phyloP scores from a whole-genome alignment of 2,113 vertebrate species.

The Sciurus niger region DNA sequence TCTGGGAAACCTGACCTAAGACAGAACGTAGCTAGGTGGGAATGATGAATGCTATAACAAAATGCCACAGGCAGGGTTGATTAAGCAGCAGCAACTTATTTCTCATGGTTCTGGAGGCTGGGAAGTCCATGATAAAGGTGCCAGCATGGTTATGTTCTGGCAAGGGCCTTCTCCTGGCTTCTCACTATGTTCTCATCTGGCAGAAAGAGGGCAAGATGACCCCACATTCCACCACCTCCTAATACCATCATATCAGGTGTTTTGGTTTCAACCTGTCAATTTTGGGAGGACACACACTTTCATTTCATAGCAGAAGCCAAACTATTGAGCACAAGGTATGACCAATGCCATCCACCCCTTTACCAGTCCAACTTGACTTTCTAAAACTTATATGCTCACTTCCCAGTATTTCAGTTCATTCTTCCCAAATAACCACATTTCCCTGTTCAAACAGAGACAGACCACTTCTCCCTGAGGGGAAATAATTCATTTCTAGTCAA shows the following conservation, averaged over 20 bases:
- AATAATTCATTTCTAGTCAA: not conserved
- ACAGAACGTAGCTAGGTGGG: not conserved
- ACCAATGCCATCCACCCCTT: not conserved
- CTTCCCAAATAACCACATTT: not conserved
- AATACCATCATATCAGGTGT: not conserved
- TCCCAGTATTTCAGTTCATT: not conserved
- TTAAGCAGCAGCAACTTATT: too few species aligned
- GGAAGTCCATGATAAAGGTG: too few species aligned
- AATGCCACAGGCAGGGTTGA: not conserved
- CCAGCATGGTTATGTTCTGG: too few species aligned
- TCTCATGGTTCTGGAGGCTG: too few species aligned
- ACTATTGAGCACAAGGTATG: not conserved
- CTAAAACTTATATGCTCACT: not conserved
- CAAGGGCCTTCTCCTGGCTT: too few species aligned
- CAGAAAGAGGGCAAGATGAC: not conserved
- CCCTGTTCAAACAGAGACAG: not conserved
- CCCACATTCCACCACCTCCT: not conserved
- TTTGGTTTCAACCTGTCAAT: not conserved
- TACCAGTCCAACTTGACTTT: not conserved
- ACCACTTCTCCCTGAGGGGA: not conserved
- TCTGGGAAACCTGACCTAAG: not conserved
- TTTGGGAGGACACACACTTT: not conserved
- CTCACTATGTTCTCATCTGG: not conserved
- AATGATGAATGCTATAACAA: not conserved
- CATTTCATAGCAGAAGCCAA: not conserved